Evolutionary conservation across 1,140 invertebrate species (phyloP).

Genomic region (Diachasma alloeum): DNA sequence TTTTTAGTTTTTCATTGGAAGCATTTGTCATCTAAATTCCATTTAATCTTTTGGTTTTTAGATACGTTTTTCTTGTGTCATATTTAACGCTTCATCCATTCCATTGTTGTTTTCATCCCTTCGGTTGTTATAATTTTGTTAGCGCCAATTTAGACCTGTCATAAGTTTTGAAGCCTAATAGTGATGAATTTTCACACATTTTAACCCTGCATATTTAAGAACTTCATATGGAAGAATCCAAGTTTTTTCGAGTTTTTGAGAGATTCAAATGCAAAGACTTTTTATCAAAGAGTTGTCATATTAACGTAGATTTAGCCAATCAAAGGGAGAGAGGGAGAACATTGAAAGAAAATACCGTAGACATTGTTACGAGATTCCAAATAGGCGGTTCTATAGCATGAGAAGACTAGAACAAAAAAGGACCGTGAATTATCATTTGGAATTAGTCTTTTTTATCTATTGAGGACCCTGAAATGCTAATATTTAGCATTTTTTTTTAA

Average conservation of each 20-base stretch:
- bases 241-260: not conserved
- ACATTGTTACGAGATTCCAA: not conserved
- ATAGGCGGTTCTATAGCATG: not conserved
- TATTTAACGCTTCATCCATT: not conserved
- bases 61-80: not conserved
- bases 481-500: constrained; percentile 23
- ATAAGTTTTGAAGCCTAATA: not conserved
- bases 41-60: not conserved
- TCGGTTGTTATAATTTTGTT: not conserved
- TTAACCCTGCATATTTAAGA: not conserved
- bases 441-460: not conserved
- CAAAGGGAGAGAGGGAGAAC: not conserved
- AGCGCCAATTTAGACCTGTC: not conserved
- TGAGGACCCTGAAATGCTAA: constrained; percentile 12
- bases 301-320: not conserved
- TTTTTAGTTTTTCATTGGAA: not conserved
- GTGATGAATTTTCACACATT: not conserved
- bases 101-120: not conserved
- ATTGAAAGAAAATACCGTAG: not conserved
- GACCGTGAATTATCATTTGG: not conserved
- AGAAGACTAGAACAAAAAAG: not conserved
- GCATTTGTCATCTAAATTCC: not conserved
- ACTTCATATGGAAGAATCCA: not conserved
- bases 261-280: not conserved
- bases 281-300: not conserved